Base-by-base conservation (phyloP, 2,888 invertebrate species). In the Neoascia interrupta region DNA sequence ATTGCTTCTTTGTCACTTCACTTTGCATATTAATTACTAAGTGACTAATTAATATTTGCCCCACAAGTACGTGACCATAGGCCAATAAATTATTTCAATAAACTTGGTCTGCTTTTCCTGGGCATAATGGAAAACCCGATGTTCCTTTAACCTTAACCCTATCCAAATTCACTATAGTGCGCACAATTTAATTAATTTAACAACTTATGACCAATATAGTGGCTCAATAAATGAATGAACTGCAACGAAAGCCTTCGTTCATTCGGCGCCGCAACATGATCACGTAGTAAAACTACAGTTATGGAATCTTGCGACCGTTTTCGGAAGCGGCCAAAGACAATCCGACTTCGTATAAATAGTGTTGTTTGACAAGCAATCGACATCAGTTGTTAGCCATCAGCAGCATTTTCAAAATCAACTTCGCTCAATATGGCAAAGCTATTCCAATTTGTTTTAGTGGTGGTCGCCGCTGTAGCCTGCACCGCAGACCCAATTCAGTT, bases 281-380 rank as follows among this genome's bases (percentile, higher is more conserved):
- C 75, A 75, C 75, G 75, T 75, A 47, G 34, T 11, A n/a, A n/a
- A n/a, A 51, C 26, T 31, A 36, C 26, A 16, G 18, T 56, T 75
- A 63, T 63, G 75, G 69, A 23, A 51, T 43, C 41, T 56, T 63
- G 28, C 10, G 34, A 43, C 75, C 37, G 6, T 51, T 54, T 75
- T 41, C 23, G 69, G 75, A 19, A 56, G 8, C n/a, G 11, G 16
- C 34, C 41, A 69, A 51, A 75, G 49, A 51, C 61, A 34, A 43
- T 4, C 5, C 15, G 28, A n/a, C 28, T 56, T 60, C 21, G 45
- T 79, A 79, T 79, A 79, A 66, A 75, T 49, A 47, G 66, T 72
- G 45, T 41, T 66, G 76, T 49, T 21, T 28, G 28, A 41, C 76
- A 72, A 61, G 34, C 21, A 47, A 15, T 47, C 41, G 60, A 36